phyloP scores from a whole-genome alignment of 1,140 invertebrate species.

The Thaumetopoea pityocampa region DNA sequence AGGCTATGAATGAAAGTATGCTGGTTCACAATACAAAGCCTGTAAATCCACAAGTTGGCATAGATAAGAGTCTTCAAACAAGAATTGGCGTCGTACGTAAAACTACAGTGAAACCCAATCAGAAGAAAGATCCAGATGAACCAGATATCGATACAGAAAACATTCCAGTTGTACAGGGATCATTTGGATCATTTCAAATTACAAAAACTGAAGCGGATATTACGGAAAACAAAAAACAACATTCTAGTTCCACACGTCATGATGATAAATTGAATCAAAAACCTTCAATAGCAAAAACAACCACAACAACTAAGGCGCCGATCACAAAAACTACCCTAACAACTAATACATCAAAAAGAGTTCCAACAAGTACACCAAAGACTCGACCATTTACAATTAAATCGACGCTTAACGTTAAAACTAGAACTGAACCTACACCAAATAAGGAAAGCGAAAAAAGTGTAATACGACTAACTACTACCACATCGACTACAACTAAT shows the following conservation, averaged over 20 bases:
- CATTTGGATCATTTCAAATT: constrained; percentile 80
- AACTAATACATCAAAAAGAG: constrained; percentile 46
- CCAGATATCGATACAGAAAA: constrained; percentile 75
- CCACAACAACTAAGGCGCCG: constrained; percentile 61
- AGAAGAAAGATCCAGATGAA: constrained; percentile 67
- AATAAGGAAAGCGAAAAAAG: constrained; percentile 67
- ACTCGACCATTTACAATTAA: constrained; percentile 63
- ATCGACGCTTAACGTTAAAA: constrained; percentile 65
- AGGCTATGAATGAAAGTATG: constrained; percentile 63
- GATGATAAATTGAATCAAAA: constrained; percentile 66
- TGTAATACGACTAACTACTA: constrained; percentile 45
- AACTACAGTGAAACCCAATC: constrained; percentile 69
- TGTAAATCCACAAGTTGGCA: constrained; percentile 44
- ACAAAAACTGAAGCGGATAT: constrained; percentile 79
- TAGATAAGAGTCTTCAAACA: constrained; percentile 64
- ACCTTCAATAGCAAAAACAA: constrained; percentile 36
- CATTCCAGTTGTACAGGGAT: constrained; percentile 76
- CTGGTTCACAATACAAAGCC: constrained; percentile 43
- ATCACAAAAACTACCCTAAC: constrained; percentile 53
- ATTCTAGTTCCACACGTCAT: constrained; percentile 38
- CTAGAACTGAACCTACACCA: constrained; percentile 45
- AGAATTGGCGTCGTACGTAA: constrained; percentile 74
- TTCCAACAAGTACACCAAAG: constrained; percentile 44
- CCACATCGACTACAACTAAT: constrained; percentile 27
- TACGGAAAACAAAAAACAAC: constrained; percentile 77